Base-by-base conservation (phyloP, 1,140 invertebrate species). In the Ectropis grisescens region DNA sequence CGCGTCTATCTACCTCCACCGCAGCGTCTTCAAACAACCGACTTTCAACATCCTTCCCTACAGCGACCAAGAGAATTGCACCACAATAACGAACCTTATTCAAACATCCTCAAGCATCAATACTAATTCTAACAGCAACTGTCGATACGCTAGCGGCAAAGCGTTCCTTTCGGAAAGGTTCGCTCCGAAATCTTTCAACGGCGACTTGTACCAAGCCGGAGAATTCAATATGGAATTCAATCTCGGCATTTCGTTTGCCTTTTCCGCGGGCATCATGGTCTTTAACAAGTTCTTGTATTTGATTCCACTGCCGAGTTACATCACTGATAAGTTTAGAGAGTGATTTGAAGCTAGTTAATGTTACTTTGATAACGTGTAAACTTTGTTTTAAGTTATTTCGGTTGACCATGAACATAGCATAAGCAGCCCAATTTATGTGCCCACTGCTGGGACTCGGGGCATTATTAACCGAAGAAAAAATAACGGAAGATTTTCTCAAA, bases 261-360 rank as follows among this genome's bases (percentile, higher is more conserved):
- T 96, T 60, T 89, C 91, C 1, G 74, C 92, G 3, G 91, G 90
- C 6, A 86, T 94, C 33, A 88, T 92, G 39, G 84, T 95, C 29
- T 83, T 95, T 0, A 96, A 96, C 60, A 89, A 93, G 51, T 85
- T 97, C 33, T 74, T 96, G 10, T 96, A 96, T 75, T 72, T 95
- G 8, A 86, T 96, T 41, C 94, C 94, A 0, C 67, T 96, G 36
- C 93, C 94, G 0, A 87, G 89, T n/a, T 93, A 90, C 61, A 85
- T 96, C 3, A 94, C 93, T 67, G 88, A 90, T 12, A 97, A 97
- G 79, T 97, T 96, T 76, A 87, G 93, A 60, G 93, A 80, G 41
- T 76, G 58, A 31, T 35, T 39, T 27, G 22, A 13, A 10, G n/a
- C 11, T 24, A 2, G 4, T 26, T 26, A 8, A 19, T 4, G 16